Evolutionary conservation across 2,797 vertebrate species (phyloP).

Genomic region (Amblyraja radiata): DNA sequence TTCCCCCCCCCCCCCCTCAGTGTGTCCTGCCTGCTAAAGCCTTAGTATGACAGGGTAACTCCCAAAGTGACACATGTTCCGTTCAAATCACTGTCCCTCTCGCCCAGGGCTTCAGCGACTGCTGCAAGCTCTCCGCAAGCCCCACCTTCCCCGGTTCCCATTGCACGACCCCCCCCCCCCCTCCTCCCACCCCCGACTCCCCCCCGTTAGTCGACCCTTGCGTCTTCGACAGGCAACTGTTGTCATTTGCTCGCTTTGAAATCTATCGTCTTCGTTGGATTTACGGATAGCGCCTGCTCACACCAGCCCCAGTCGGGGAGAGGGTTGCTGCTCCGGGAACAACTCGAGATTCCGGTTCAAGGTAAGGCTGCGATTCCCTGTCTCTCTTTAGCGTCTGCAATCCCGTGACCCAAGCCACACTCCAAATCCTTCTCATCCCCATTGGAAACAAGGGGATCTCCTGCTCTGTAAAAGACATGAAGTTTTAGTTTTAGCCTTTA

Average conservation of each 20-base stretch:
- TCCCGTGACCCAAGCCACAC: background rate
- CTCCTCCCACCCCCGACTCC: background rate
- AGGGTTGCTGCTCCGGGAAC: background rate
- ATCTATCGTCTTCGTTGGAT: background rate
- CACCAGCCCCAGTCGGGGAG: background rate
- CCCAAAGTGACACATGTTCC: constrained; percentile 34
- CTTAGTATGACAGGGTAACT: background rate
- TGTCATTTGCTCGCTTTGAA: background rate
- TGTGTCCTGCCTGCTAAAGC: background rate
- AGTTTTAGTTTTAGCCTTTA: background rate
- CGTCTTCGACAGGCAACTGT: constrained; percentile 28
- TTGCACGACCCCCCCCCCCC: background rate
- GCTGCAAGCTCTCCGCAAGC: background rate
- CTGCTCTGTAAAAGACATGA: background rate
- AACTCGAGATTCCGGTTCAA: background rate
- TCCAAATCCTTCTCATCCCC: background rate
- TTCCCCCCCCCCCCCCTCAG: background rate
- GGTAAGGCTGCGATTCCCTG: background rate
- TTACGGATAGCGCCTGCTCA: background rate
- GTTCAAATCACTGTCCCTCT: background rate
- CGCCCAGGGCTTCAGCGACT: background rate
- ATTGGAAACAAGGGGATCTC: background rate
- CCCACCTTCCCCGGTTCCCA: background rate
- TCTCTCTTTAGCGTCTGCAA: background rate
- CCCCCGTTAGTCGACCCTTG: background rate